These are phyloP conservation scores for Linnaemya tessellans DNA, from an alignment of 2,888 invertebrate species.

Conservation along the genomic window DNA sequence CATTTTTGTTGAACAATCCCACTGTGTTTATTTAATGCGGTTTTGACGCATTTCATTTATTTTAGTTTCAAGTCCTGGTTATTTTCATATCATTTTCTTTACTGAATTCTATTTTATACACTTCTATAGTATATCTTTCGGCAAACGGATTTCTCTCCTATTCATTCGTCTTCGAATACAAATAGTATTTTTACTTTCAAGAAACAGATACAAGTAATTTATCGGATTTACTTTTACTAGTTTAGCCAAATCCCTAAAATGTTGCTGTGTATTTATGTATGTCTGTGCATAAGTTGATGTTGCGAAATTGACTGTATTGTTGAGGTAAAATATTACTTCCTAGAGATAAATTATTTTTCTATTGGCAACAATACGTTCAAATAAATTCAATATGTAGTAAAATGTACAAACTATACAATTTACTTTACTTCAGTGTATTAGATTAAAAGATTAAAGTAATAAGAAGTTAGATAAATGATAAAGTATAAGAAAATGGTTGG, in stretches of 20 bases:
- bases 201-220: slow-evolving; percentile 28
- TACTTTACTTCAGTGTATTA: slow-evolving; percentile 34
- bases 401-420: slow-evolving; percentile 16
- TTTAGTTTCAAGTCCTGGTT: background rate
- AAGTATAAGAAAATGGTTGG: slow-evolving; percentile 7
- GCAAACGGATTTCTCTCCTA: background rate
- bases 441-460: slow-evolving; percentile 56
- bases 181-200: slow-evolving; percentile 23
- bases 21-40: background rate
- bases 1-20: background rate
- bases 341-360: slow-evolving; percentile 60
- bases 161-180: background rate
- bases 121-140: background rate
- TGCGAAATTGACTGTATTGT: slow-evolving; percentile 47
- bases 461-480: slow-evolving; percentile 12
- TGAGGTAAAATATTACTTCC: slow-evolving; percentile 56
- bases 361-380: slow-evolving; percentile 48
- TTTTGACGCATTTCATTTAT: background rate
- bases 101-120: slow-evolving; percentile 1
- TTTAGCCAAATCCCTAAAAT: slow-evolving; percentile 26
- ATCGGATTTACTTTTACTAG: slow-evolving; percentile 42
- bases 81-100: slow-evolving; percentile 26
- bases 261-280: background rate
- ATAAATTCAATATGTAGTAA: background rate
- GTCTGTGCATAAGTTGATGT: background rate